Base-by-base conservation (phyloP, 2,888 invertebrate species). In the Gerris lacustris region DNA sequence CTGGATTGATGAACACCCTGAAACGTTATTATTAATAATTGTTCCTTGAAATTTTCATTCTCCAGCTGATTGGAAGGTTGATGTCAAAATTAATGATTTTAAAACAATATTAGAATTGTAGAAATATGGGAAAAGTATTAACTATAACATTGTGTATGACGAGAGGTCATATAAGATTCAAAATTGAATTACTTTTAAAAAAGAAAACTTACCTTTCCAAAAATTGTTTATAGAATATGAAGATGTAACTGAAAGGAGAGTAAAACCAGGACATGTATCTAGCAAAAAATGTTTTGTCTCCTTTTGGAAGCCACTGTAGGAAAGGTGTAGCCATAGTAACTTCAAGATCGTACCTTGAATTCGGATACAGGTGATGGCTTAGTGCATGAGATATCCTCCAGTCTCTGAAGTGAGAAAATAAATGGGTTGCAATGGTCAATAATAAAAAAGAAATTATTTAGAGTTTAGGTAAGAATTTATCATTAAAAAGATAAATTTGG, bases 291-390 rank as follows among this genome's bases (percentile, higher is more conserved):
- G 83, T 82, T 78, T 87, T 87, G 67, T 86, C 78, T 6, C 74
- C 69, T 0, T 74, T 79, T 0, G 91, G 89, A 69, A 88, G 79
- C 82, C 86, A 91, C 67, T 85, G 83, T 0, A 89, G 78, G 62
- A 88, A 78, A 0, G 91, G 91, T 77, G 90, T 89, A 62, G 86
- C 81, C 69, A 84, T 81, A 69, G 87, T 86, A 15, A 91, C 81
- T 79, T 92, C 90, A 73, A 87, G 81, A 80, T 92, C 92, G 79
- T 87, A 84, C 5, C 88, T 80, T 0, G 91, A 89, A 78, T 93
- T 92, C 0, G 92, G 86, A 77, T 86, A 91, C 7, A 88, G 81
- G 78, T 93, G 92, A 79, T 92, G 92, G 55, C 91, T 91, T 64
- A 92, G 78, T 0, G 83, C 87, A 77, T 92, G 92, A 0, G 87